Conservation (phyloP, 2,888 invertebrate species). For the Crocallis elinguaria region DNA sequence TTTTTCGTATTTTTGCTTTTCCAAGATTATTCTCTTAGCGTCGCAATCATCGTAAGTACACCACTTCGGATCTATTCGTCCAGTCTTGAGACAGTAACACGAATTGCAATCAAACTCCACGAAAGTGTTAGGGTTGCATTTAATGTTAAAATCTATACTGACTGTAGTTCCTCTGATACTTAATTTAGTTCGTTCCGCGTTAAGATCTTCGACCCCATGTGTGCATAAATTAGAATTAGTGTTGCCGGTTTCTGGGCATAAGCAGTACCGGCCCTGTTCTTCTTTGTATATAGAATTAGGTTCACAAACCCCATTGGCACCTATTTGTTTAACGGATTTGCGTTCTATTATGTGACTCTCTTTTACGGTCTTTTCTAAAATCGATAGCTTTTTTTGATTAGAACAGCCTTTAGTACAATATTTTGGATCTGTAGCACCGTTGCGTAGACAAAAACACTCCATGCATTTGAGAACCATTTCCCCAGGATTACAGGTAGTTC, state of each 20-base stretch:
- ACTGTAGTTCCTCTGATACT: not conserved
- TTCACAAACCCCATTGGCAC: constrained; percentile 48
- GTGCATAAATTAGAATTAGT: constrained; percentile 59
- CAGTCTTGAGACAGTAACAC: constrained; percentile 71
- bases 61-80: constrained; percentile 72
- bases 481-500: constrained; percentile 56
- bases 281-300: constrained; percentile 61
- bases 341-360: constrained; percentile 53
- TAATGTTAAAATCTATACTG: constrained; percentile 47
- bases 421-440: constrained; percentile 50
- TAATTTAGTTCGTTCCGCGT: constrained; percentile 12
- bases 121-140: constrained; percentile 69
- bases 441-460: constrained; percentile 67
- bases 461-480: constrained; percentile 67
- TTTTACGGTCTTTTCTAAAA: constrained; percentile 60
- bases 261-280: constrained; percentile 60
- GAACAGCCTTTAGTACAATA: constrained; percentile 68
- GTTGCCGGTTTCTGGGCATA: constrained; percentile 63
- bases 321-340: constrained; percentile 44
- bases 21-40: constrained; percentile 54
- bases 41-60: constrained; percentile 74
- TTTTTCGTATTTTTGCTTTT: constrained; percentile 43
- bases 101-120: constrained; percentile 74
- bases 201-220: constrained; percentile 25
- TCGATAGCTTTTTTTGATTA: constrained; percentile 55